These are phyloP conservation scores for Scrobipalpa atriplicella DNA, from an alignment of 2,888 invertebrate species.

Conservation along the genomic window DNA sequence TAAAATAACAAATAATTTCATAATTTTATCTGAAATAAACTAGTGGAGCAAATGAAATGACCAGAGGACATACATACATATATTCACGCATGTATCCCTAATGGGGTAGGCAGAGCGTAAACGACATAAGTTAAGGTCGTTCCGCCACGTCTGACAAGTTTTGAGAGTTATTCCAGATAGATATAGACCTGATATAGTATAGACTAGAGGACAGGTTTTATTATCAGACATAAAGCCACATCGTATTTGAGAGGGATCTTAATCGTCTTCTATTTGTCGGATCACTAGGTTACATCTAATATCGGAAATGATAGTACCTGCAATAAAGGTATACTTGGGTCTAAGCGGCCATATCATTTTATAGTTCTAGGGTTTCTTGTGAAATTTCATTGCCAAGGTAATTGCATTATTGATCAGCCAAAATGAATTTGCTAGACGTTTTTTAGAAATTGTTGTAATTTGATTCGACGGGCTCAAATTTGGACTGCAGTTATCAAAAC, in stretches of 20 bases:
- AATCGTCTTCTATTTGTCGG: slow-evolving; percentile 59
- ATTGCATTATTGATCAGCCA: background rate
- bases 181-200: no score
- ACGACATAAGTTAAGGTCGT: no score
- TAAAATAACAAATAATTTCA: no score
- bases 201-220: no score
- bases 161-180: no score
- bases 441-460: background rate
- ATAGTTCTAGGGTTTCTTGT: background rate
- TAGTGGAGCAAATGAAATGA: slow-evolving; percentile 38
- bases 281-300: slow-evolving; percentile 39
- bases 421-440: background rate
- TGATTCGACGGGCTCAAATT: no score
- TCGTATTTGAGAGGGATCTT: slow-evolving; percentile 60
- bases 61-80: slow-evolving; percentile 41
- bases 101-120: no score
- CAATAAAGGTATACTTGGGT: background rate
- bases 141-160: no score
- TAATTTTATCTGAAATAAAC: slow-evolving; percentile 29
- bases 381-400: background rate
- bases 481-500: no score
- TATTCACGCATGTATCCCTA: no score
- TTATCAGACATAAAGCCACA: slow-evolving; percentile 71
- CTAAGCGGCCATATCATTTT: background rate
- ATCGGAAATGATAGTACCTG: slow-evolving; percentile 3